Base-by-base conservation (phyloP, 2,888 invertebrate species). In the Eupsilia transversa region DNA sequence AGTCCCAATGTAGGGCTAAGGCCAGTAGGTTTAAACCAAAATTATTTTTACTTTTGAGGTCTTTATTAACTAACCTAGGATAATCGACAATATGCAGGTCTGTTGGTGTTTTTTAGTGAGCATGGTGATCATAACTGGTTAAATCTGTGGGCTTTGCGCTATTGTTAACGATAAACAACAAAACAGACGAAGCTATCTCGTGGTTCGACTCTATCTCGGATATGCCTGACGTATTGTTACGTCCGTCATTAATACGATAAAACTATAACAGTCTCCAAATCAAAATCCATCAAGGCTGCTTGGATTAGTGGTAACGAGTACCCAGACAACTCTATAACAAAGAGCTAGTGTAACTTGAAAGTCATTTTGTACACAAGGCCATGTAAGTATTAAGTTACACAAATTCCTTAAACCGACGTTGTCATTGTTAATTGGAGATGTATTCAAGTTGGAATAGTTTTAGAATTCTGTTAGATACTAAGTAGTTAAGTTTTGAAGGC, bases 341-440 rank as follows among this genome's bases (percentile, higher is more conserved):
- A 61, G 12, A 70, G 27, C 17, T 77, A 41, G 23, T n/a, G 12
- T 68, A 68, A 59, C 1, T 35, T 52, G n/a, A 14, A 63, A 78
- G 14, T 43, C 17, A 43, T 77, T 56, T 63, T 35, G 14, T 49
- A 63, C 49, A 57, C 49, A 72, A 49, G 54, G 14, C 60, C 60
- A 17, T 65, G 72, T 65, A 68, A 74, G 63, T 59, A 54, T 65
- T 49, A 75, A 69, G 23, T 80, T 75, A 69, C 68, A 79, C 75
- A 68, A 82, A 77, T 72, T 82, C 49, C 77, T 43, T 52, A 60
- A 77, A 57, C 59, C 60, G 60, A 77, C 82, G 78, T 82, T 83
- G 75, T 82, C 82, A 79, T 83, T 83, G 83, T 79, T 83, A 82
- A 82, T 82, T 82, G 75, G 68, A 83, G 73, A 80, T 69, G 73